These are phyloP conservation scores for Mus spicilegus DNA, from an alignment of 2,113 vertebrate genomes.

Conservation along the genomic window DNA sequence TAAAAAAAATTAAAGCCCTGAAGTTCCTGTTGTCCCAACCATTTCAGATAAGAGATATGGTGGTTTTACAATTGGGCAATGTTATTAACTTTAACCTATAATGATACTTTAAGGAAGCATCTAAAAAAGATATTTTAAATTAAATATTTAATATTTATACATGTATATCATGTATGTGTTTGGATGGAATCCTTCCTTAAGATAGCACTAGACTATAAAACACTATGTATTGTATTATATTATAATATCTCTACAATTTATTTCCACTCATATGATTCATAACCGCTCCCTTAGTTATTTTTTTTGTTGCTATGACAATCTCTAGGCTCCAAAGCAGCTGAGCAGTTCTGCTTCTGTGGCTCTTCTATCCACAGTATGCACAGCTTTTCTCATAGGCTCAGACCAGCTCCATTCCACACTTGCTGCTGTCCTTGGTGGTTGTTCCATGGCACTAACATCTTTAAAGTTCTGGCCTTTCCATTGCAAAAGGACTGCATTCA, in stretches of 20 bases:
- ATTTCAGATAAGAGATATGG: background rate
- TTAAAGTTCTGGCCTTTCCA: background rate
- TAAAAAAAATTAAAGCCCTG: background rate
- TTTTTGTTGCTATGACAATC: background rate
- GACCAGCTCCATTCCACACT: background rate
- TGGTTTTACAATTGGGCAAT: background rate
- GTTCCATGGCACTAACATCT: background rate
- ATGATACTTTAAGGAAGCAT: background rate
- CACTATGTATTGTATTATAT: background rate
- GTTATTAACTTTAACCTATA: background rate
- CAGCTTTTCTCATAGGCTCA: background rate
- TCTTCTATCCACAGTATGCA: background rate
- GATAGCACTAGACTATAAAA: background rate
- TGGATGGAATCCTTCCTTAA: too few relatives aligned
- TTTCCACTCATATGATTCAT: background rate
- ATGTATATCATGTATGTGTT: too few relatives aligned
- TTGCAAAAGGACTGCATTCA: background rate
- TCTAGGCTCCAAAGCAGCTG: background rate
- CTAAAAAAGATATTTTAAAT: background rate
- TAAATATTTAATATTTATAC: background rate
- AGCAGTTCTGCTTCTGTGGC: background rate
- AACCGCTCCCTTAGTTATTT: background rate
- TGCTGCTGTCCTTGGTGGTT: background rate
- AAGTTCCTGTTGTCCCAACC: background rate
- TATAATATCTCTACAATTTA: background rate